Conservation (phyloP, 1,140 invertebrate species). For the Trissolcus basalis region DNA sequence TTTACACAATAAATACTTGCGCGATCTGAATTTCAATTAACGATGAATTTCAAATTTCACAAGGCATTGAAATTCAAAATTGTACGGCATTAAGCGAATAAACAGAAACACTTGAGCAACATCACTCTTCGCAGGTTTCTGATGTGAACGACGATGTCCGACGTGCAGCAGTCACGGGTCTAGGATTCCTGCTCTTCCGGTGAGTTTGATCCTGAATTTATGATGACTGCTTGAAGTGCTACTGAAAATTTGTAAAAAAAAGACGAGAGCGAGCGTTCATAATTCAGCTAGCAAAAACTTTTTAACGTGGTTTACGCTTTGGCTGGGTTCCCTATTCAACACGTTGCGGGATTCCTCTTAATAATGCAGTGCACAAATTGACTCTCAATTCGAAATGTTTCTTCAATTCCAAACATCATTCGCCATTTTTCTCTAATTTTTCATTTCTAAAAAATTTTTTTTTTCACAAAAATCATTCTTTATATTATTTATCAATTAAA, state of each 20-base stretch:
- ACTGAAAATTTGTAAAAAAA: conserved; percentile 25
- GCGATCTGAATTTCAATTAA: neutral
- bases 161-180: conserved; percentile 95
- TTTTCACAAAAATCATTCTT: too few species aligned
- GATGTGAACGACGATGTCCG: conserved; percentile 99
- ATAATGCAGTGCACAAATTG: neutral
- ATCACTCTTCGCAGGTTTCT: conserved; percentile 79
- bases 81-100: conserved; percentile 4
- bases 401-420: too few species aligned
- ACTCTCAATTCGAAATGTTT: neutral
- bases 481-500: too few species aligned
- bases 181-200: conserved; percentile 97
- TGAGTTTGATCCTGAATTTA: conserved; percentile 66
- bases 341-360: conserved; percentile 3
- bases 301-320: too few species aligned
- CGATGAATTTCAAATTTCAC: neutral
- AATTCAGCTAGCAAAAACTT: neutral
- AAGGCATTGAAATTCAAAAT: neutral
- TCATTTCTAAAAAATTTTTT: too few species aligned
- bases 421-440: too few species aligned
- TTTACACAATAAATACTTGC: neutral
- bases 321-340: neutral
- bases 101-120: neutral
- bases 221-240: conserved; percentile 16
- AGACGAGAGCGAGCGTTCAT: conserved; percentile 2